Evolutionary conservation across 1,140 invertebrate genomes (phyloP), one percentile per base, ranked within the genome.

Genomic region (Thrips palmi): DNA sequence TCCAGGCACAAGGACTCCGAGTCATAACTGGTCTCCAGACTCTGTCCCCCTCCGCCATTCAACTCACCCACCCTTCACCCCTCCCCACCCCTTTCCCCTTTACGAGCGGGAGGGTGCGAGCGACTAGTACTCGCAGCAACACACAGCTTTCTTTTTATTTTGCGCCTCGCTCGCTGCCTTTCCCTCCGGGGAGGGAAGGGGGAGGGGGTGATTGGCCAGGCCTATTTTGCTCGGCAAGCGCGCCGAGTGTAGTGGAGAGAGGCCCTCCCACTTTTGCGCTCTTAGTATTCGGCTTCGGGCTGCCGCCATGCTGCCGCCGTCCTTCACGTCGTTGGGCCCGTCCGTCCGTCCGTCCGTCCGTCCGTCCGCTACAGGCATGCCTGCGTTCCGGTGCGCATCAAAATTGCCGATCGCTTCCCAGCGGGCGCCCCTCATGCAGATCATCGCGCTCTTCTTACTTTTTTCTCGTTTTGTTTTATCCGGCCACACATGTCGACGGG

Each of bases 41-140:
- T 32, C 37, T 19, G 31, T 27, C 21, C 23, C 22, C 27, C 31
- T 32, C 8, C 15, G 36, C 33, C 33, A 35, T 42, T 35, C 41
- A 38, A 42, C 37, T 42, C 35, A 42, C 28, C 34, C 34, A 28
- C 40, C 25, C 18, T 12, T 32, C 40, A 22, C 8, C 38, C 38
- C 14, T 4, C 12, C 33, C 33, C 33, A 34, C 33, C 12, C 14
- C 33, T 31, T 19, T 21, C 38, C 28, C 22, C 12, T 27, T 38
- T 23, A 31, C 39, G 31, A 20, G 3, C 17, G 40, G 19, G 3
- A 24, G 23, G 18, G 17, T 32, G 21, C 19, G 20, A 25, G 30
- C 39, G 35, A 42, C 39, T 42, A 42, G 37, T 42, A 42, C 41
- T n/a, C n/a, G n/a, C n/a, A 38, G 35, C 41, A 37, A 30, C 39